A percentile compares a stretch with the other conserved stretches of the same genome.
Conservation (phyloP, 2,888 invertebrate genomes). For the Thecophora atra region DNA sequence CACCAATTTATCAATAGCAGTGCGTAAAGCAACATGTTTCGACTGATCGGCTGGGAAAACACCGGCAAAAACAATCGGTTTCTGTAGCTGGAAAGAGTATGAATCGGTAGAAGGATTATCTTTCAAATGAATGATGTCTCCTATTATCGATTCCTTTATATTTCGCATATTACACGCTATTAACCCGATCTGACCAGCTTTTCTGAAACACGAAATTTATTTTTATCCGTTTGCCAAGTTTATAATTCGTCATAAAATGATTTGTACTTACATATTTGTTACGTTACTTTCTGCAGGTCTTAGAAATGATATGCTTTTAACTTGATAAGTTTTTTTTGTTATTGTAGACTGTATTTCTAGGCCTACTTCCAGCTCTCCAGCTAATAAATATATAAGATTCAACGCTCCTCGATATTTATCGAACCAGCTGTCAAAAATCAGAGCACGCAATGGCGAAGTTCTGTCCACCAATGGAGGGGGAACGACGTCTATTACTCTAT, state of each 20-base stretch:
- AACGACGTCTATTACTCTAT: conserved; percentile 80
- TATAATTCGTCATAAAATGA: not conserved
- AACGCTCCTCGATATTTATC: conserved; percentile 87
- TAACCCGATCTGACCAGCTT: conserved; percentile 94
- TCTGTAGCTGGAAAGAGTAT: conserved; percentile 73
- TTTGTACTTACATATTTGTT: conserved; percentile 70
- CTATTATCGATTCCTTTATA: conserved; percentile 77
- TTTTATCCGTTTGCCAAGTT: not conserved
- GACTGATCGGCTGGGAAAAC: conserved; percentile 89
- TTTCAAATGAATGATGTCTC: conserved; percentile 77
- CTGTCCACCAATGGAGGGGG: conserved; percentile 76
- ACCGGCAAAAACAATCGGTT: conserved; percentile 88
- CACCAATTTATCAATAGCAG: conserved; percentile 89
- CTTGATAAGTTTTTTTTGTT: conserved; percentile 79
- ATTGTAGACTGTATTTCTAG: conserved; percentile 79
- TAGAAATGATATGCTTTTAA: conserved; percentile 82
- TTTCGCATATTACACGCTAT: conserved; percentile 83
- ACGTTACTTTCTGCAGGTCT: conserved; percentile 78
- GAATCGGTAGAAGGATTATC: conserved; percentile 67
- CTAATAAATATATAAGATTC: conserved; percentile 79
- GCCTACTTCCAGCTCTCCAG: conserved; percentile 79
- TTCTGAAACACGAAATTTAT: conserved; percentile 59
- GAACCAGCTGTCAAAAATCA: conserved; percentile 95
- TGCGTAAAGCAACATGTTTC: conserved; percentile 77
- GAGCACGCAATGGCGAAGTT: conserved; percentile 75